Conservation (phyloP, 1,140 invertebrate species). For the Tachypleus tridentatus region DNA sequence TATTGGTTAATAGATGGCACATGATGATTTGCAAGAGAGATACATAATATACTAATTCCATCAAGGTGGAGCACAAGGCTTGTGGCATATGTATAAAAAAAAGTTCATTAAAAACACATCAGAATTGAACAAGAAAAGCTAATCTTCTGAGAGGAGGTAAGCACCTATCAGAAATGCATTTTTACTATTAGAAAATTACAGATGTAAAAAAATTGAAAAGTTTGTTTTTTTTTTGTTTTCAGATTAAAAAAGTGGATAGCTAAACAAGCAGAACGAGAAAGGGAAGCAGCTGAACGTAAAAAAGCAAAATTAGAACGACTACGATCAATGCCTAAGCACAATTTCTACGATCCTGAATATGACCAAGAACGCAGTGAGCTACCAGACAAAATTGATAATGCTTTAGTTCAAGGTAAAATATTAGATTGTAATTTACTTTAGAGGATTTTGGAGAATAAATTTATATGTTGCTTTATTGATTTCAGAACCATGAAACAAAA, state of each 20-base stretch:
- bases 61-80: no score
- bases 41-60: no score
- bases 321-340: slow-evolving; percentile 23
- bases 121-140: no score
- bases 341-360: slow-evolving; percentile 57
- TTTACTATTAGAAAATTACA: no score
- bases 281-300: slow-evolving; percentile 49
- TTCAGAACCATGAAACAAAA: slow-evolving; percentile 1
- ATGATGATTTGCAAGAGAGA: no score
- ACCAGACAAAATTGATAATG: slow-evolving; percentile 63
- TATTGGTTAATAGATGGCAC: no score
- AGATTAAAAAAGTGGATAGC: slow-evolving; percentile 74
- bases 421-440: no score
- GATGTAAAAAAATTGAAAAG: no score
- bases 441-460: not conserved
- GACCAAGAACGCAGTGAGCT: slow-evolving; percentile 59
- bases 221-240: slow-evolving; percentile 5
- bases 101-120: no score
- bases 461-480: not conserved
- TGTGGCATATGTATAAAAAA: no score
- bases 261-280: slow-evolving; percentile 62
- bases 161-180: no score
- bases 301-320: slow-evolving; percentile 65
- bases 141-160: no score
- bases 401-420: slow-evolving; percentile 58